Percentiles rank a stretch among this genome's conserved stretches.
phyloP scores from a whole-genome alignment of 2,797 vertebrate genomes.

The Protonibea diacanthus region DNA sequence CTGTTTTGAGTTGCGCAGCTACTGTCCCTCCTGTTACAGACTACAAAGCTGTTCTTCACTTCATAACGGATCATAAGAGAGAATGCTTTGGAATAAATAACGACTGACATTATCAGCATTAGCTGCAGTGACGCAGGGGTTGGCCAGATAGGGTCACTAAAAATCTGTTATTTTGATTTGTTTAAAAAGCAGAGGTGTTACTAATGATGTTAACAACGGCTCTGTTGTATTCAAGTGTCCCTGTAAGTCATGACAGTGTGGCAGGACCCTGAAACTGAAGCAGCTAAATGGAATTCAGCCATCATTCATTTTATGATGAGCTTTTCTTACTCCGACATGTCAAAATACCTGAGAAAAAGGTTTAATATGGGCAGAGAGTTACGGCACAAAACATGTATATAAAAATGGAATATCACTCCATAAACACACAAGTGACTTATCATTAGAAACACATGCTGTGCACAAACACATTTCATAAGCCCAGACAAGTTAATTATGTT shows the following conservation, averaged over 20 bases:
- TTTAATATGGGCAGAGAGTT: neutral
- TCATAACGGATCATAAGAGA: no score
- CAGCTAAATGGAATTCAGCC: no score
- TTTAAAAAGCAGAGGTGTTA: neutral
- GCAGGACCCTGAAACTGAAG: no score
- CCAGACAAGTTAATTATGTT: slow-evolving; percentile 21
- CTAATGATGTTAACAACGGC: no score
- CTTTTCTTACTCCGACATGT: neutral
- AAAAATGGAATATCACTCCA: slow-evolving; percentile 25
- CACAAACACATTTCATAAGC: slow-evolving; percentile 29
- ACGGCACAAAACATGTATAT: neutral
- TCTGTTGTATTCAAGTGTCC: no score
- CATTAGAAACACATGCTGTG: slow-evolving; percentile 49
- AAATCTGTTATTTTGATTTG: neutral
- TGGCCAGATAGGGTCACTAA: no score
- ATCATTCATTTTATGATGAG: neutral
- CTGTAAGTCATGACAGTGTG: no score
- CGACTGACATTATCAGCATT: no score
- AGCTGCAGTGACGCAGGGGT: no score
- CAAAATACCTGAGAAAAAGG: neutral
- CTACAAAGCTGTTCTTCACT: no score
- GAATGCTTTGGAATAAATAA: no score
- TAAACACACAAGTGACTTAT: slow-evolving; percentile 6
- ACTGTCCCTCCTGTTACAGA: neutral
- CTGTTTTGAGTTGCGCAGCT: neutral